Evolutionary conservation across 2,797 vertebrate genomes (phyloP), one percentile per base, ranked within the genome.

Genomic region (Lindbergichthys nudifrons): DNA sequence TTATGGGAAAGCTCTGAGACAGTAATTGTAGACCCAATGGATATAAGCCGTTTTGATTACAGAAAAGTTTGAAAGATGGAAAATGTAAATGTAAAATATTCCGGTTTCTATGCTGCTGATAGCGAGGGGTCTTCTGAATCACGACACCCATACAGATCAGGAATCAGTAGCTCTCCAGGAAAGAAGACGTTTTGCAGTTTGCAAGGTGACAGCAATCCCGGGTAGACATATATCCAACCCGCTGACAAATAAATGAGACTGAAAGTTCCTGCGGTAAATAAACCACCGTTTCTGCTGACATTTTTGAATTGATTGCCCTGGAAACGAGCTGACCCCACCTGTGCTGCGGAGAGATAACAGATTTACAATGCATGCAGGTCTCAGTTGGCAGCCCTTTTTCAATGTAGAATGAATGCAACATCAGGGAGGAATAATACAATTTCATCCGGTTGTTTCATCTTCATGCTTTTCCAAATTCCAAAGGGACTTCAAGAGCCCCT

Each of bases 201-300:
- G 47, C 56, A 39, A 30, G 43, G 68, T 65, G 64, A 68, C 79
- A 56, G 59, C 70, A 79, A 61, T 69, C 79, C 53, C n/a, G 0
- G 67, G 73, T 72, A 11, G 18, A 73, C 81, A 69, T 71, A 77
- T 59, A 84, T 86, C 72, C 67, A 73, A 76, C 81, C 78, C 46
- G 62, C 81, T 82, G 82, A 83, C 86, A 90, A 85, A 84, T 83
- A 87, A 89, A 89, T 80, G 54, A 83, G 69, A 66, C 46, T 71
- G 70, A 84, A 78, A 64, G 75, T 75, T 86, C 80, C 81, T 65
- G 82, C 51, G 67, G 75, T 73, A 85, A 86, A 82, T 87, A 80
- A 88, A 91, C 45, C 26, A 36, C 77, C 79, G 73, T 85, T 87
- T 87, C 70, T 73, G 70, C 79, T 80, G 80, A 85, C 81, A 81